Base-by-base conservation (phyloP, 2,113 vertebrate genomes). In the Ariopsis seemanni region DNA sequence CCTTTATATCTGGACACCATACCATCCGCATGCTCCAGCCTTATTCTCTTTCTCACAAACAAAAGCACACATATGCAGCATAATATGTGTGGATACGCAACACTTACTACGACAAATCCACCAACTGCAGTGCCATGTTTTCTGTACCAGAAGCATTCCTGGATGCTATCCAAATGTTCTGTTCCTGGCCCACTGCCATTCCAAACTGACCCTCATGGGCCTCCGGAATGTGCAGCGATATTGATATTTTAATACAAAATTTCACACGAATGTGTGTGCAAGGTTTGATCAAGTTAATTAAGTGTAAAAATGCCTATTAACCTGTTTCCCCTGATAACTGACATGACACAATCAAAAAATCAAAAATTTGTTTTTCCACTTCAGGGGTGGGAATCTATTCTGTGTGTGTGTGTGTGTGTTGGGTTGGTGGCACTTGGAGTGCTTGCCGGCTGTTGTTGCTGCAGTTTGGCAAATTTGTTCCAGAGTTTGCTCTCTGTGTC, bases 401-500 rank as follows among this genome's bases (percentile, higher is more conserved):
- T 57, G 57, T 57, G 60, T 78, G 72, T 71, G 48, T 78, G 72
- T 71, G 48, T 67, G 63, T 34, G 8, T 63, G 50, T 82, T 65
- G 57, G 50, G 27, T 20, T 52, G 58, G 17, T n/a, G 52, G 18
- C n/a, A 57, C 81, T 88, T 55, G 83, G 57, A 10, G 62, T 62
- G 85, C 58, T 75, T 82, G 67, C 75, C 69, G 85, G 88, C 87
- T 88, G 84, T 88, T 86, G 87, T 82, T 84, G 52, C 55, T 84
- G 67, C 89, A 88, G 85, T 79, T 88, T 90, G 87, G 75, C 58
- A 86, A 91, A 93, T 93, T 93, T 91, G 93, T 92, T 48, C 74
- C 69, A 87, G 84, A 85, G 89, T 88, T 89, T 87, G 83, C 88
- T 50, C 5, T 75, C 85, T 85, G 75, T 86, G 89, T 88, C 52